Base-by-base conservation (phyloP, 2,113 vertebrate species). In the Crotophaga sulcirostris region DNA sequence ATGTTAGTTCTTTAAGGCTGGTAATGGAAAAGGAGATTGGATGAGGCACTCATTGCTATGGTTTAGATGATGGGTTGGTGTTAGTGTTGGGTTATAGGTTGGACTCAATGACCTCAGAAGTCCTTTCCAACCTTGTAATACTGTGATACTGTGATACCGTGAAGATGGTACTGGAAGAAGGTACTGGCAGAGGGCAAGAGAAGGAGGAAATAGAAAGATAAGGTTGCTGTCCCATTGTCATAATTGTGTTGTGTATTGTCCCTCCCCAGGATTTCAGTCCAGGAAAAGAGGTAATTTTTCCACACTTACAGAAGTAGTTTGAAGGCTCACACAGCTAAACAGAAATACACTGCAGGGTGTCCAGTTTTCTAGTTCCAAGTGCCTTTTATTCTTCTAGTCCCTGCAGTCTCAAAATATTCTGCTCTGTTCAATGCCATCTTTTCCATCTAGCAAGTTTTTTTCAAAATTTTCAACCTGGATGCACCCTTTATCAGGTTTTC, bases 201-300 rank as follows among this genome's bases (percentile, higher is more conserved):
- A 7, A 49, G 7, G 11, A 64, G 11, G 8, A 88, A 83, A 29
- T 12, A 83, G 16, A 42, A 67, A 69, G 11, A 74, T 15, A 11
- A 66, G 13, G 13, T n/a, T 23, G 10, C 28, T 64, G 7, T n/a
- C 8, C 14, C 3, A 0, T 52, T 5, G 0, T 40, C 18, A 2
- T 14, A 5, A 2, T 45, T 9, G 3, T 1, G 0, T 33, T 2
- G 5, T 29, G 3, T 14, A 12, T 26, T 8, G 29, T 6, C 3
- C 9, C 10, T 36, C 5, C 26, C 4, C 11, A 49, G n/a, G 23
- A 16, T 38, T 73, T 84, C 26, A 51, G 23, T 18, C 11, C 33
- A 59, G 9, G 19, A 90, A 70, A 84, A 87, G 38, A 1, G 0
- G 8, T 4, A 82, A 70, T 67, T 75, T 64, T 86, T 85, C 26